Conservation (phyloP, 2,797 vertebrate genomes). For the Streptopelia turtur region DNA sequence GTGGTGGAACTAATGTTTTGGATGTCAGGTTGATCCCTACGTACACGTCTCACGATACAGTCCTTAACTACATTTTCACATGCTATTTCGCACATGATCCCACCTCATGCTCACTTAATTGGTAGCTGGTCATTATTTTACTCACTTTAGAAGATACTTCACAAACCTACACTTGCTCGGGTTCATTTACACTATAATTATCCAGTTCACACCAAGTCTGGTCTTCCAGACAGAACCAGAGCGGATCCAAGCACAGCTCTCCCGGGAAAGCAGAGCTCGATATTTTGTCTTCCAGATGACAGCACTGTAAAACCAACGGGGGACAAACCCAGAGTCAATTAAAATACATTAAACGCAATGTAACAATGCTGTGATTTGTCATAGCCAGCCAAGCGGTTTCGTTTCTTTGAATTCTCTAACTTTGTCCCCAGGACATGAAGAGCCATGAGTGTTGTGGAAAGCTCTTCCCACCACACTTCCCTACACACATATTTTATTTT, state of each 20-base stretch:
- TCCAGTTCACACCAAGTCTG: neutral
- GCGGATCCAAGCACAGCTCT: neutral
- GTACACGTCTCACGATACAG: neutral
- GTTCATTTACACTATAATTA: slow-evolving; percentile 26
- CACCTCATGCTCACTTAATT: neutral
- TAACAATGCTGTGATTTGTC: slow-evolving; percentile 31
- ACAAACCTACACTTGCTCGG: neutral
- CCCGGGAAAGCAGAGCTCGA: neutral
- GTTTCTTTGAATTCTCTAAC: neutral
- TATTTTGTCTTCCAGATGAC: slow-evolving; percentile 39
- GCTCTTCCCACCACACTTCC: slow-evolving; percentile 15
- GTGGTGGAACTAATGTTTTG: neutral
- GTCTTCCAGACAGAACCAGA: neutral
- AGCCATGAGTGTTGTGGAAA: neutral
- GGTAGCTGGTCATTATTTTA: neutral
- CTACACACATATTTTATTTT: neutral
- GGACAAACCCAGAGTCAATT: slow-evolving; percentile 46
- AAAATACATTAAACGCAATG: slow-evolving; percentile 19
- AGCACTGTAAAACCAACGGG: neutral
- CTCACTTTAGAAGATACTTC: neutral
- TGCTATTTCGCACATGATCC: neutral
- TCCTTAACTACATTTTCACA: neutral
- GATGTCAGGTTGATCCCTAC: neutral
- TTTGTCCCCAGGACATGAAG: slow-evolving; percentile 21
- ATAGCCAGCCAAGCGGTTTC: neutral